phyloP scores from a whole-genome alignment of 2,113 vertebrate species.

The Cololabis saira region DNA sequence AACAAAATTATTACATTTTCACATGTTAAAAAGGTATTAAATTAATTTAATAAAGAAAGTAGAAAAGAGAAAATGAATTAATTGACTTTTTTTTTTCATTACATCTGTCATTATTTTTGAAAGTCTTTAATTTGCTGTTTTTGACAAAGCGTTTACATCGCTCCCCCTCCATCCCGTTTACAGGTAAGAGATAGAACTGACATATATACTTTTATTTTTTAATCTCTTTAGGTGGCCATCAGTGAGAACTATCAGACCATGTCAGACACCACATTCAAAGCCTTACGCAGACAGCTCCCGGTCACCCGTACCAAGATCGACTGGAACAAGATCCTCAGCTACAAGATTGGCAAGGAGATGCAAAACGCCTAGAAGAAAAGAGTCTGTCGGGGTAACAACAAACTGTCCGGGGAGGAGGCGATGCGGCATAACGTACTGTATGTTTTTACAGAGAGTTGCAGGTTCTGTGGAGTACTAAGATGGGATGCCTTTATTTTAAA shows the following conservation, averaged over 20 bases:
- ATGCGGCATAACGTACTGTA: conserved; percentile 28
- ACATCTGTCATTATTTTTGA: no score
- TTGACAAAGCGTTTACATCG: no score
- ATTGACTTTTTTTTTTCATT: no score
- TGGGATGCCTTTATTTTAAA: conserved; percentile 43
- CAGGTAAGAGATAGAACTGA: no score
- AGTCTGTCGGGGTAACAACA: conserved; percentile 1
- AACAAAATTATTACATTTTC: no score
- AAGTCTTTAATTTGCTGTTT: no score
- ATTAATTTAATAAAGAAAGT: no score
- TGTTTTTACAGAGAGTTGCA: conserved; percentile 34
- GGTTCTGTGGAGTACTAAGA: conserved; percentile 28
- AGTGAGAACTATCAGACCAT: conserved; percentile 96
- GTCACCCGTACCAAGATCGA: conserved; percentile 98
- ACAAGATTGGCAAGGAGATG: conserved; percentile 99
- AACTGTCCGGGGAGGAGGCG: conserved; percentile 27
- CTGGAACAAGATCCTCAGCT: conserved; percentile 99
- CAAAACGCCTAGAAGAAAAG: conserved; percentile 86
- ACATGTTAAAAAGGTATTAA: no score
- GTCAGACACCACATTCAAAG: conserved; percentile 98
- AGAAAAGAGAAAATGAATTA: no score
- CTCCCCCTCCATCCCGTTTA: no score
- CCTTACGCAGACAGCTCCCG: conserved; percentile 93
- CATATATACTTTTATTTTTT: not conserved
- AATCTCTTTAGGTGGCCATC: conserved; percentile 87